Evolutionary conservation across 1,140 invertebrate species (phyloP).

Genomic region (Triops longicaudatus): DNA sequence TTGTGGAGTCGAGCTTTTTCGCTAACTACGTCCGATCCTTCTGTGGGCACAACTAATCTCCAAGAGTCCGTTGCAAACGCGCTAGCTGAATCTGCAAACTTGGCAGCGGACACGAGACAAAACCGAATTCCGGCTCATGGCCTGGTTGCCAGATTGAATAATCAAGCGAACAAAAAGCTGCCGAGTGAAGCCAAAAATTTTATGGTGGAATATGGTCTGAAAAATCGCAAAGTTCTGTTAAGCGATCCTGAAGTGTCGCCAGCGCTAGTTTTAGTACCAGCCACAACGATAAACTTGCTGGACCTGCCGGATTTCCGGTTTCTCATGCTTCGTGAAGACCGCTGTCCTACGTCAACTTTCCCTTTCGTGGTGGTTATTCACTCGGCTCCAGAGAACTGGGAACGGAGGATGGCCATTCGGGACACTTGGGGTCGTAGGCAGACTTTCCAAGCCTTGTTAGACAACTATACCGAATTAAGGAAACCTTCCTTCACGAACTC

Average conservation of each 20-base stretch:
- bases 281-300: neutral
- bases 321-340: slow-evolving; percentile 30
- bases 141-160: neutral
- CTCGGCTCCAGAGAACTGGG: slow-evolving; percentile 53
- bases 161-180: neutral
- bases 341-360: slow-evolving; percentile 36
- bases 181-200: neutral
- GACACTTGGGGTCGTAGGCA: slow-evolving; percentile 52
- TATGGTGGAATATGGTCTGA: neutral
- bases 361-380: slow-evolving; percentile 54
- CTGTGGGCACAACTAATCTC: neutral
- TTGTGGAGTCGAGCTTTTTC: neutral
- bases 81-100: neutral
- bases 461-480: neutral
- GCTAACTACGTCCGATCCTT: neutral
- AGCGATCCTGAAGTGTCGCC: neutral
- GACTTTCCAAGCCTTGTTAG: slow-evolving; percentile 32
- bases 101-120: neutral
- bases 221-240: neutral
- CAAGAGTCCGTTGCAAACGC: neutral
- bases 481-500: neutral
- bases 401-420: slow-evolving; percentile 52
- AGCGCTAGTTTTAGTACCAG: too few species aligned
- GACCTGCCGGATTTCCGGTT: neutral
- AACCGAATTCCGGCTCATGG: neutral